A percentile compares a stretch with the other conserved stretches of the same genome.
Conservation (phyloP, 2,113 vertebrate species). For the Apodemus speciosus region DNA sequence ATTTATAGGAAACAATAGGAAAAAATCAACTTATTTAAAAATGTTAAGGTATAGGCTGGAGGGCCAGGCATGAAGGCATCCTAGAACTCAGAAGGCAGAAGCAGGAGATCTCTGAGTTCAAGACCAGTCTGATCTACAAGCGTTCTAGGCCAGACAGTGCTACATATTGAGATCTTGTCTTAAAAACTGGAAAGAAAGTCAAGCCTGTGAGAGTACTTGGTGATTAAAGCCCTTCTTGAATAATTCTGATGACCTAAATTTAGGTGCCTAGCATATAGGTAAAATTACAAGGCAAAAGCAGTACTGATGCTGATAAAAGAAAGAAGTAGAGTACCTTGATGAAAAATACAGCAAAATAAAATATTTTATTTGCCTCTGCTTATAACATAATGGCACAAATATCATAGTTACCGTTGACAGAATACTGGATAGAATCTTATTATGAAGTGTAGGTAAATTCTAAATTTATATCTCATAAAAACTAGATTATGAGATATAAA, state of each 20-base stretch:
- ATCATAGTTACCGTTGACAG: neutral
- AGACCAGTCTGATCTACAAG: neutral
- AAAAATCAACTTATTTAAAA: slow-evolving; percentile 17
- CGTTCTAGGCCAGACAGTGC: neutral
- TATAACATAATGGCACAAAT: neutral
- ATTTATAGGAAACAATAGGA: slow-evolving; percentile 22
- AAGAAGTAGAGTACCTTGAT: slow-evolving; percentile 20
- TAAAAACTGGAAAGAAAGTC: neutral
- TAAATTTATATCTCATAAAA: too few species aligned
- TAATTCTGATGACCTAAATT: neutral
- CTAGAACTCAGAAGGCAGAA: neutral
- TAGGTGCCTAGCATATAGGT: neutral
- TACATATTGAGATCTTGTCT: neutral
- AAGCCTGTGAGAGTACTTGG: neutral
- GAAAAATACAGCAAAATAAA: neutral
- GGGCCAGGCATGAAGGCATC: neutral
- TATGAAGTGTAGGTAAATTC: neutral
- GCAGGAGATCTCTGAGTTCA: neutral
- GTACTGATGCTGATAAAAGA: neutral
- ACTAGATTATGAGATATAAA: neutral
- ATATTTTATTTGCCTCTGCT: neutral
- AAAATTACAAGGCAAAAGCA: neutral
- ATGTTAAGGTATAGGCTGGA: neutral
- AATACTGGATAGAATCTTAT: slow-evolving; percentile 17
- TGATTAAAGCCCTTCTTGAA: neutral